Conservation (phyloP, 2,113 vertebrate species). For the Opisthocomus hoazin region DNA sequence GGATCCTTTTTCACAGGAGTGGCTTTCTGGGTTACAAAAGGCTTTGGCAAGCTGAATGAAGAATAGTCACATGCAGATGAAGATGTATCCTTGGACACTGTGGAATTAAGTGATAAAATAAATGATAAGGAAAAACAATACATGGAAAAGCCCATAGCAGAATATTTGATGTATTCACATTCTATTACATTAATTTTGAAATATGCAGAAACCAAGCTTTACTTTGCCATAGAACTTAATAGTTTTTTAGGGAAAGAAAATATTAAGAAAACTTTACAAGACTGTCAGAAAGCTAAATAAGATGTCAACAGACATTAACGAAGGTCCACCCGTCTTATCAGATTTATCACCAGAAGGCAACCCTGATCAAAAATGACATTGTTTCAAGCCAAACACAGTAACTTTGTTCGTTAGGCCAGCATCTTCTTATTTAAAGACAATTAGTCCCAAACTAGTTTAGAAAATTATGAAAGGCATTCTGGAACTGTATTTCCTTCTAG, state of each 20-base stretch:
- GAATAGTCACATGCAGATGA: not conserved
- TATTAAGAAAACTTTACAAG: not conserved
- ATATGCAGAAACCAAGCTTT: not conserved
- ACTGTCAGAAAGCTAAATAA: not conserved
- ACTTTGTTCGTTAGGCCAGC: not conserved
- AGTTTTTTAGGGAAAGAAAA: not conserved
- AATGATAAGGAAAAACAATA: not conserved
- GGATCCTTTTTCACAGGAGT: conserved; percentile 71
- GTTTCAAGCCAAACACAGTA: not conserved
- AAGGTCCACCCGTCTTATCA: not conserved
- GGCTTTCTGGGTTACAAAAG: conserved; percentile 39
- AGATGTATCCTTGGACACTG: conserved; percentile 52
- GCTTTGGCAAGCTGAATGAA: conserved; percentile 44
- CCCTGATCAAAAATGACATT: not conserved
- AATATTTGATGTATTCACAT: not conserved
- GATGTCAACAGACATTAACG: not conserved
- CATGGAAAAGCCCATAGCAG: not conserved
- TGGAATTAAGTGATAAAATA: not conserved
- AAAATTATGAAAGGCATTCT: not conserved
- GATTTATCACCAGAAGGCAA: not conserved
- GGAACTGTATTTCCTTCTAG: not conserved
- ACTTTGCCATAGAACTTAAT: not conserved
- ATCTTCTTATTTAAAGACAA: not conserved
- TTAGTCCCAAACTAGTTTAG: not conserved
- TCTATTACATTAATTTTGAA: not conserved